phyloP scores from a whole-genome alignment of 1,140 invertebrate genomes.

The Micrasema longulum region DNA sequence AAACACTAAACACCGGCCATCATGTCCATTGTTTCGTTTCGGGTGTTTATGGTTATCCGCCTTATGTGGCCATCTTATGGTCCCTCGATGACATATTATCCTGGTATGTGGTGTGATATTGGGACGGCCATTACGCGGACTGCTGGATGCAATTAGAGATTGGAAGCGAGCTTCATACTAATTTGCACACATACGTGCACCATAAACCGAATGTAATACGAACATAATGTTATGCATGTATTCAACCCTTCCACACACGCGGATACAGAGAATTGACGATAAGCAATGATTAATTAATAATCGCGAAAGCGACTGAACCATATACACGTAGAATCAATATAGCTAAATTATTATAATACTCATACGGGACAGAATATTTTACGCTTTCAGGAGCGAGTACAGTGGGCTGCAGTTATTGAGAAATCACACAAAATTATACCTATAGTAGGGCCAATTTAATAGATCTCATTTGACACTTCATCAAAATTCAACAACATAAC shows the following conservation, averaged over 20 bases:
- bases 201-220: neutral
- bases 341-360: no score
- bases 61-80: slow-evolving; percentile 18
- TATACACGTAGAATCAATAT: neutral
- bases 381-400: no score
- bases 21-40: slow-evolving; percentile 44
- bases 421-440: no score
- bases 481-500: no score
- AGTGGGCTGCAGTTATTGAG: no score
- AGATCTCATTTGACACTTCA: no score
- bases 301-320: neutral
- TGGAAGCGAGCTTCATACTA: neutral
- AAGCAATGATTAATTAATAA: neutral
- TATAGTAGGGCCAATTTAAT: no score
- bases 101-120: neutral
- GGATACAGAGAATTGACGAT: neutral
- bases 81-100: neutral
- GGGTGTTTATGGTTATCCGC: slow-evolving; percentile 39
- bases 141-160: slow-evolving; percentile 12
- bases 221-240: neutral
- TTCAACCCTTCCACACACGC: neutral
- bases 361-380: no score
- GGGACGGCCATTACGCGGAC: neutral
- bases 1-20: slow-evolving; percentile 28
- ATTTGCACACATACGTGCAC: neutral